These are phyloP conservation scores for Limnephilus lunatus DNA, from an alignment of 2,888 invertebrate genomes.

Conservation along the genomic window DNA sequence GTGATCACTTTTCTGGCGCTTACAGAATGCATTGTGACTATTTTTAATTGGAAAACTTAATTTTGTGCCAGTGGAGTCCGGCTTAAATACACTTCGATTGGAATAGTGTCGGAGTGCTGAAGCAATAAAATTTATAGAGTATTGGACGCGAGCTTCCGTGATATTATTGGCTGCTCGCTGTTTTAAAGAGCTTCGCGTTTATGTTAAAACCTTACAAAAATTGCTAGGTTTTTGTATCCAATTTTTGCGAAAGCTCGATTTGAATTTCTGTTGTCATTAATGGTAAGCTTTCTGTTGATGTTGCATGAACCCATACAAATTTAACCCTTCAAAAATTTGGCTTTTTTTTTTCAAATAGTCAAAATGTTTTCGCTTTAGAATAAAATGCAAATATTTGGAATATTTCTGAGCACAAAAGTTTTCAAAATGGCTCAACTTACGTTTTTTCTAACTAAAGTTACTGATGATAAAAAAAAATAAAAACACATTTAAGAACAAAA, in stretches of 20 bases:
- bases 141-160: neutral
- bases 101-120: constrained; percentile 9
- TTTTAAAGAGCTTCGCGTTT: neutral
- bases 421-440: no score
- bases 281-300: neutral
- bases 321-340: no score
- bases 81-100: constrained; percentile 20
- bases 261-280: neutral
- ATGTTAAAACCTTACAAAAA: neutral
- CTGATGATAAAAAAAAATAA: no score
- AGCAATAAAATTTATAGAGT: constrained; percentile 2
- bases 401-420: no score
- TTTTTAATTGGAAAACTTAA: constrained; percentile 52
- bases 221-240: neutral
- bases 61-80: constrained; percentile 4
- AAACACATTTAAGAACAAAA: no score
- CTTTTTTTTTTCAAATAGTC: no score
- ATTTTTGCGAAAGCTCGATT: neutral
- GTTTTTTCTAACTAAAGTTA: no score
- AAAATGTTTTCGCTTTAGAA: no score
- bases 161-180: neutral
- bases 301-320: neutral
- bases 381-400: no score
- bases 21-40: constrained; percentile 33
- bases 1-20: constrained; percentile 30